A percentile compares a stretch with the other conserved stretches of the same genome.
Evolutionary conservation across 2,113 vertebrate genomes (phyloP).

Genomic region (Cephalopterus ornatus): DNA sequence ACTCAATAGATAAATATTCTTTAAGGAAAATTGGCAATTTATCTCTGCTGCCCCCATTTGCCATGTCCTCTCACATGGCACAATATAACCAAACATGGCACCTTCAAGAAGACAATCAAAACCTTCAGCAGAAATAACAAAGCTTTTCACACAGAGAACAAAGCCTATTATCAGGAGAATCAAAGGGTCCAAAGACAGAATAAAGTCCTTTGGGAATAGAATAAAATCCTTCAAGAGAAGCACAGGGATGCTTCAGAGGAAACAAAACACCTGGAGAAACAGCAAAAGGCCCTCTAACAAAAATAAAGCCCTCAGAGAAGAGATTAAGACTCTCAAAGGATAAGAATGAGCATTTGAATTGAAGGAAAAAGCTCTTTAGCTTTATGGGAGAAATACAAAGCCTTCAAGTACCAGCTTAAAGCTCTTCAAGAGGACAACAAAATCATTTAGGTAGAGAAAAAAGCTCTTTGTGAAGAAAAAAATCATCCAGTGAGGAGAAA

Average conservation of each 20-base stretch:
- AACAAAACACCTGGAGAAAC: neutral
- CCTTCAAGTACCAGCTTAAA: slow-evolving; percentile 4
- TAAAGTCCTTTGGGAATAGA: neutral
- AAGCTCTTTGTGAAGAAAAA: neutral
- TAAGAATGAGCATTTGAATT: slow-evolving; percentile 18
- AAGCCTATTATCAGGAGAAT: neutral
- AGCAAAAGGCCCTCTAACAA: neutral
- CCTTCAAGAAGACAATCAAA: neutral
- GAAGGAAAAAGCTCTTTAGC: neutral
- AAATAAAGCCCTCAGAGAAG: neutral
- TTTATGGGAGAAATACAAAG: neutral
- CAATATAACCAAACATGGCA: neutral
- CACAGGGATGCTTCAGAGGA: neutral
- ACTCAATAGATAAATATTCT: neutral
- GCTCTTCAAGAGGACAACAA: neutral
- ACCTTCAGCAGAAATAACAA: neutral
- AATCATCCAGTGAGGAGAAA: neutral
- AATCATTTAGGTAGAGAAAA: neutral
- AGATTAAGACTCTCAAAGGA: neutral
- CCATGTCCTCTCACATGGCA: neutral
- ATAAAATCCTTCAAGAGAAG: neutral
- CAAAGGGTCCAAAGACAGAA: neutral
- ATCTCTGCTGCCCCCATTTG: neutral
- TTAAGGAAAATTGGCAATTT: neutral
- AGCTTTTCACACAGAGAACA: neutral